Conservation (phyloP, 2,797 vertebrate species). For the Chaetodon trifasciatus region DNA sequence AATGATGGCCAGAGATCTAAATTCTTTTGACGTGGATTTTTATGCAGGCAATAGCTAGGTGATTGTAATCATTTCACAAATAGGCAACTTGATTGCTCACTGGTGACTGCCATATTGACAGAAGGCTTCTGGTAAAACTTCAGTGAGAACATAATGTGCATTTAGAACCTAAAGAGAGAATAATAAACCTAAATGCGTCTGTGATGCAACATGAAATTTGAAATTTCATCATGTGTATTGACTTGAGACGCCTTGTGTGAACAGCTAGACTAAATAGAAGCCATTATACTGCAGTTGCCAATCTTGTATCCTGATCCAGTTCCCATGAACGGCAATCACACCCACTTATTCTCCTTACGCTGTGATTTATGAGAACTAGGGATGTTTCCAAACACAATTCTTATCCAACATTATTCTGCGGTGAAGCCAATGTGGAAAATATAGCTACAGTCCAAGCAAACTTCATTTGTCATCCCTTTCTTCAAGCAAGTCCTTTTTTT, state of each 20-base stretch:
- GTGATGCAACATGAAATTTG: constrained; percentile 29
- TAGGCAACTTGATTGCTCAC: constrained; percentile 27
- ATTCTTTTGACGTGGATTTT: constrained; percentile 58
- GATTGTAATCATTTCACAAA: constrained; percentile 48
- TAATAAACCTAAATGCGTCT: constrained; percentile 32
- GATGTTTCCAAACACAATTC: constrained; percentile 15
- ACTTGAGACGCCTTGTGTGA: not conserved
- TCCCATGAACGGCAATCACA: constrained; percentile 38
- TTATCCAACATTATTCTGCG: not conserved
- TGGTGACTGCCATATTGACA: constrained; percentile 18
- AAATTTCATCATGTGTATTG: constrained; percentile 14
- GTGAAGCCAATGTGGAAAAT: not conserved
- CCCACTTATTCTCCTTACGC: constrained; percentile 30
- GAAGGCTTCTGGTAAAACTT: constrained; percentile 10
- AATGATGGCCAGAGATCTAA: constrained; percentile 62
- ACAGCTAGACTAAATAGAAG: constrained; percentile 34
- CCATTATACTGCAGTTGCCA: constrained; percentile 30
- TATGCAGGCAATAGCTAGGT: constrained; percentile 22
- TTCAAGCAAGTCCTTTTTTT: not conserved
- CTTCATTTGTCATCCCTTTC: not conserved
- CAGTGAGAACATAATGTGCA: not conserved
- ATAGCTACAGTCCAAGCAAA: not conserved
- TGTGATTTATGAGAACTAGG: constrained; percentile 19
- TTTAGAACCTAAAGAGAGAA: constrained; percentile 22
- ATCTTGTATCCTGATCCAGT: constrained; percentile 37